Percentiles rank a stretch among this genome's conserved stretches.
Conservation (phyloP, 2,888 invertebrate genomes). For the Ramazzottius varieornatus region DNA sequence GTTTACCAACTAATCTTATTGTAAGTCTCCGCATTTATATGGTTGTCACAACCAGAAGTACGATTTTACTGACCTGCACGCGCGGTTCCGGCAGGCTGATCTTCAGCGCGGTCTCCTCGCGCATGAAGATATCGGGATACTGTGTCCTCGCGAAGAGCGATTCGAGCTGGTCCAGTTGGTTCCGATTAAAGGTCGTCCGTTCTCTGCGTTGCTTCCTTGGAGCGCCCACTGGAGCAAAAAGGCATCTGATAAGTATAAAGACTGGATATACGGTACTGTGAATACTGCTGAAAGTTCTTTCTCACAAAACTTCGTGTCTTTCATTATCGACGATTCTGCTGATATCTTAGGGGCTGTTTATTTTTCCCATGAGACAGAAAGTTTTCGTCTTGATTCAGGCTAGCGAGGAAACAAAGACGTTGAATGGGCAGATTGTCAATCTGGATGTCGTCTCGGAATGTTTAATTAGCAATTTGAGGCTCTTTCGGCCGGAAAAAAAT, state of each 20-base stretch:
- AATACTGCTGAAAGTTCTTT: no score
- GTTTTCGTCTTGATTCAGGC: no score
- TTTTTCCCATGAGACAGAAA: no score
- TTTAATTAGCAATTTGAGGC: background rate
- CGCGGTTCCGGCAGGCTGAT: slow-evolving; percentile 88
- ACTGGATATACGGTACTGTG: background rate
- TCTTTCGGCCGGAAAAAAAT: background rate
- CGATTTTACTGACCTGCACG: slow-evolving; percentile 48
- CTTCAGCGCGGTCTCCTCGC: slow-evolving; percentile 90
- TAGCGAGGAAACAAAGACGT: no score
- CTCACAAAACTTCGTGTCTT: background rate
- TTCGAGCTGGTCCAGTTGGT: slow-evolving; percentile 81
- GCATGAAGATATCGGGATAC: slow-evolving; percentile 93
- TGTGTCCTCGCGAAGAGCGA: slow-evolving; percentile 75
- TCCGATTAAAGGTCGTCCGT: slow-evolving; percentile 82
- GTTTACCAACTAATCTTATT: background rate
- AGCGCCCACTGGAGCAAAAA: slow-evolving; percentile 9
- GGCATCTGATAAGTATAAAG: background rate
- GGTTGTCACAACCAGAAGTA: slow-evolving; percentile 11
- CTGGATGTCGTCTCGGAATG: background rate
- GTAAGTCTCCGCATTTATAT: background rate
- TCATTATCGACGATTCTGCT: no score
- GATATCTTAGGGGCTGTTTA: no score
- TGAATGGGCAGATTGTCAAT: no score
- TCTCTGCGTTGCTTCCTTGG: slow-evolving; percentile 75